Evolutionary conservation across 2,888 invertebrate species (phyloP).

Genomic region (Oscheius onirici): DNA sequence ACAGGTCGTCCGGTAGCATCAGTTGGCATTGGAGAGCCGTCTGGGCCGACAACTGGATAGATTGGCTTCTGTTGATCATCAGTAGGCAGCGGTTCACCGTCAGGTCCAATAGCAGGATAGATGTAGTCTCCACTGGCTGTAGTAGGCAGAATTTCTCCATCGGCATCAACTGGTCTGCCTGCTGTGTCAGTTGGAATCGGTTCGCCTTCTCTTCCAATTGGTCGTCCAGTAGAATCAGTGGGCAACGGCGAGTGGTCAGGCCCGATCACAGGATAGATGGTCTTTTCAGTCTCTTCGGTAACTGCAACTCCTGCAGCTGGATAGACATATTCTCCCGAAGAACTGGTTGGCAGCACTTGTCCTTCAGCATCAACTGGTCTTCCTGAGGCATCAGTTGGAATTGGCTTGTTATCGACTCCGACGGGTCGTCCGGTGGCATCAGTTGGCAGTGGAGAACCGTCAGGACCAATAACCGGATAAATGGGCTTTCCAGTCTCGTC

Average conservation of each 20-base stretch:
- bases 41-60: constrained; percentile 40
- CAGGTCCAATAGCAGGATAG: constrained; percentile 41
- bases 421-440: constrained; percentile 37
- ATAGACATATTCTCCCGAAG: constrained; percentile 45
- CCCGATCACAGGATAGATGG: constrained; percentile 33
- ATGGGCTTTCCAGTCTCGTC: constrained; percentile 24
- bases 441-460: constrained; percentile 42
- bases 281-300: constrained; percentile 42
- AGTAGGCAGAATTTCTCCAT: constrained; percentile 43
- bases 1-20: constrained; percentile 45
- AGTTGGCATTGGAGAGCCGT: constrained; percentile 49
- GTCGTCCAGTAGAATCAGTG: constrained; percentile 32
- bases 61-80: constrained; percentile 43
- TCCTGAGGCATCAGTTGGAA: constrained; percentile 41
- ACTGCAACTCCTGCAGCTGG: constrained; percentile 44
- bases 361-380: constrained; percentile 41
- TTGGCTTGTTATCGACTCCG: constrained; percentile 38
- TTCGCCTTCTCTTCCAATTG: constrained; percentile 45
- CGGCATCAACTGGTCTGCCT: constrained; percentile 39
- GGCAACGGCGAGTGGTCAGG: constrained; percentile 37
- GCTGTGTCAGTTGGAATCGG: constrained; percentile 42
- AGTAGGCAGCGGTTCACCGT: constrained; percentile 51
- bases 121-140: constrained; percentile 36
- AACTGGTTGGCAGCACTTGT: constrained; percentile 45
- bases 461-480: constrained; percentile 33